Percentiles rank a stretch among this genome's conserved stretches.
phyloP scores from a whole-genome alignment of 2,888 invertebrate genomes.

The Hylaea fasciaria region DNA sequence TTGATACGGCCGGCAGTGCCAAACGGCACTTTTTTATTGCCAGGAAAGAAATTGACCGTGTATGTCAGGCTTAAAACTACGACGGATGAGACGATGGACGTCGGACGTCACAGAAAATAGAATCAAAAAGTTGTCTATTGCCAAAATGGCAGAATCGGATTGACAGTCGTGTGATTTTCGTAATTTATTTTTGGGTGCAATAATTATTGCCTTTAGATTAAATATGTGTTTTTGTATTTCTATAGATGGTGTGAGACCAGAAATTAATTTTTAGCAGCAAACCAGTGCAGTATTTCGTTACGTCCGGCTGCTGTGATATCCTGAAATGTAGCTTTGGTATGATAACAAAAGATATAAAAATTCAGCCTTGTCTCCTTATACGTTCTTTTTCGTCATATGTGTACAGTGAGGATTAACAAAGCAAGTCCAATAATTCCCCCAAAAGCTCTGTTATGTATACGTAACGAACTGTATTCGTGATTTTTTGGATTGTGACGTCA shows the following conservation, averaged over 20 bases:
- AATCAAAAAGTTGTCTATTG: conserved; percentile 58
- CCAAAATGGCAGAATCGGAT: conserved; percentile 80
- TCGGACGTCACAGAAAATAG: conserved; percentile 29
- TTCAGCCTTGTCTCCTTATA: conserved; percentile 69
- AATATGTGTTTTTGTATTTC: conserved; percentile 52
- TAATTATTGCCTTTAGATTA: conserved; percentile 65
- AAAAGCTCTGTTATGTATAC: conserved; percentile 65
- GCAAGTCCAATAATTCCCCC: conserved; percentile 61
- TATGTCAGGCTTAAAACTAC: too few species aligned
- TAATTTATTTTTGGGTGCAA: conserved; percentile 78
- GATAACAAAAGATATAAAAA: conserved; percentile 85
- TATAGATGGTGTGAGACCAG: conserved; percentile 48
- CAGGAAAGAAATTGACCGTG: too few species aligned
- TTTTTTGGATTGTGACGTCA: conserved; percentile 82
- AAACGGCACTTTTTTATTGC: too few species aligned
- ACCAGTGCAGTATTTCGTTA: conserved; percentile 45
- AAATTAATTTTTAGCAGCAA: conserved; percentile 40
- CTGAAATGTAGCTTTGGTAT: conserved; percentile 75
- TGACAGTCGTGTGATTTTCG: conserved; percentile 81
- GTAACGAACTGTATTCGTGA: conserved; percentile 75
- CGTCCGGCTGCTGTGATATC: conserved; percentile 65
- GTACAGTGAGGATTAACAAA: conserved; percentile 66
- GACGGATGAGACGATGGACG: too few species aligned
- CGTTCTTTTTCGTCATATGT: conserved; percentile 72
- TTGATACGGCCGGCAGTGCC: too few species aligned